Base-by-base conservation (phyloP, 2,797 vertebrate species). In the Periophthalmus magnuspinnatus region DNA sequence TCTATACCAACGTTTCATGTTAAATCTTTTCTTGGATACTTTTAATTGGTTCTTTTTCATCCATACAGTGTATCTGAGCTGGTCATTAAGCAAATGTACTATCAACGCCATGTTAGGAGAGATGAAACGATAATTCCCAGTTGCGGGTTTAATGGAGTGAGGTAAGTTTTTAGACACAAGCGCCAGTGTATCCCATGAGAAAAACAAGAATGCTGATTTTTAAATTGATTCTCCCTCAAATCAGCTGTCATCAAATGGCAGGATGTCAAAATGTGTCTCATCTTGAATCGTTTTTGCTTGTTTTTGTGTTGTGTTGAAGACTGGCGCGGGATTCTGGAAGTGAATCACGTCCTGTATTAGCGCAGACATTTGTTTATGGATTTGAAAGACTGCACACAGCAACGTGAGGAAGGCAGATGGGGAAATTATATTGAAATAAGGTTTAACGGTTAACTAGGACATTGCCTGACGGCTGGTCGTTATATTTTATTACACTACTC, bases 341-440 rank as follows among this genome's bases (percentile, higher is more conserved):
- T 38, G 66, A 68, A 67, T 74, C 38, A 70, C 57, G 36, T 36
- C 71, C 14, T 71, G 69, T 78, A 62, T 77, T 76, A 55, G 55
- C 67, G 14, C 38, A 67, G 81, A 76, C 59, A 73, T 78, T 83
- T 80, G 65, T 80, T 69, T 59, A 76, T 79, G 70, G 72, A 81
- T 83, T 78, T 21, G 47, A 47, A 65, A 64, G 69, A 76, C 74
- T 75, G 74, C 69, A 62, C 73, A 69, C 17, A 67, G 24, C 47
- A 59, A 61, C 33, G 24, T 9, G 71, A 14, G 45, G 6, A 34
- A 67, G 78, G 56, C 79, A 82, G 71, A 84, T 34, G 57, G 16
- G 32, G 8, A 59, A 34, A n/a, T 33, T 6, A 57, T 57, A 57
- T 16, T 32, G 24, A 57, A 32, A 32, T 16, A 16, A 57, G 56